Base-by-base conservation (phyloP, 2,797 vertebrate genomes). In the Galagoides demidoff region DNA sequence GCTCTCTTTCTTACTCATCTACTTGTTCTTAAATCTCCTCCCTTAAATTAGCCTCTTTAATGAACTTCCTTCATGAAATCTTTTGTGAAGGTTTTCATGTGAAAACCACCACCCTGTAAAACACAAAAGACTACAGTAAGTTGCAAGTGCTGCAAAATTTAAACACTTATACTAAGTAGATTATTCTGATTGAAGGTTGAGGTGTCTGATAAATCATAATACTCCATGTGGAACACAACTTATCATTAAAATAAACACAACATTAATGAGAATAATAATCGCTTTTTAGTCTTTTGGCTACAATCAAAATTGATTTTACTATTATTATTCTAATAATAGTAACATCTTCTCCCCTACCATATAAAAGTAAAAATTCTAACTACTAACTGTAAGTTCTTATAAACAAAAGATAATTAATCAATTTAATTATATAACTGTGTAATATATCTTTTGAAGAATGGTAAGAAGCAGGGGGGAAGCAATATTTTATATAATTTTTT, bases 331-430 rank as follows among this genome's bases (percentile, higher is more conserved):
- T 64, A 95, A 89, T 89, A 93, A 85, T 66, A 94, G 74, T 61
- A 95, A 90, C 39, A 89, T 45, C 76, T 89, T 95, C 70, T 77
- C 57, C 23, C 86, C 64, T 64, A 94, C 77, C 19, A 94, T 37
- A 22, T 92, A 85, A 97, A 90, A 77, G 83, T 96, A 87, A 97
- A 90, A 97, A 76, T 96, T n/a, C 73, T 92, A 68, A 76, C 71
- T 95, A 57, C 66, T 92, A 68, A 81, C 73, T 96, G 43, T 95
- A 95, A 95, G 39, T 83, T 92, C 64, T 93, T 93, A 85, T 86
- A 97, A 97, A 97, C 92, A 98, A 97, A 76, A 97, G 34, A 95
- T 92, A 89, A 73, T 85, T 96, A 96, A 97, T 77, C 74, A 85
- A 94, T 97, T 95, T 96, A 98, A 96, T 43, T 43, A 96, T 81